Conservation (phyloP, 2,113 vertebrate species). For the Ariopsis seemanni region DNA sequence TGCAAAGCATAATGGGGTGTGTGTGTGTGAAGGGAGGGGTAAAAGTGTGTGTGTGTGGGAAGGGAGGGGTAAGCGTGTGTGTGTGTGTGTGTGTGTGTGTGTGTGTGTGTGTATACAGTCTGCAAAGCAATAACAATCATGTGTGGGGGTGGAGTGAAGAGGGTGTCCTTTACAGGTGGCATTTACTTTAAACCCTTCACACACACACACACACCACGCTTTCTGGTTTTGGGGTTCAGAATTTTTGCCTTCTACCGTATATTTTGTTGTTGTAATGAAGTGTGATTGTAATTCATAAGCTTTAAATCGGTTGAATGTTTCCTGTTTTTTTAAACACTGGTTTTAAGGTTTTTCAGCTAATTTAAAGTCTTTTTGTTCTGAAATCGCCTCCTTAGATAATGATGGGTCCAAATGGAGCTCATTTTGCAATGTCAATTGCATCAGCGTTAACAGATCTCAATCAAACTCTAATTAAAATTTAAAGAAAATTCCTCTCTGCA, state of each 20-base stretch:
- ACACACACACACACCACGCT: background rate
- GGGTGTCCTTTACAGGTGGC: constrained; percentile 23
- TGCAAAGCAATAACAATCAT: background rate
- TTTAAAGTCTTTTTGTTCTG: background rate
- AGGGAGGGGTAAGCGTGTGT: background rate
- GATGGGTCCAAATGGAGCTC: background rate
- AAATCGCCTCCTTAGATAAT: background rate
- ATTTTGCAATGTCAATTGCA: background rate
- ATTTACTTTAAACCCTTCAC: background rate
- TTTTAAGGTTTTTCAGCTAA: background rate
- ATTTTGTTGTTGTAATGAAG: no score
- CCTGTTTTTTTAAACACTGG: background rate
- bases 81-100: constrained; percentile 33
- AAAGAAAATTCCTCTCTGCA: no score
- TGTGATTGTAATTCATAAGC: background rate
- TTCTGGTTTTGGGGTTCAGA: background rate
- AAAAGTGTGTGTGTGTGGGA: constrained; percentile 4
- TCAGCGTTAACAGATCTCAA: background rate
- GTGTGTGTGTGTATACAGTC: constrained; percentile 45
- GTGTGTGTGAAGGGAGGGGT: no score
- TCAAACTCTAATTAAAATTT: background rate
- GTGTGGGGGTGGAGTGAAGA: constrained; percentile 18
- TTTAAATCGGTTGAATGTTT: background rate
- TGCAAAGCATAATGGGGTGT: background rate
- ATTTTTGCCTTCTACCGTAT: background rate